Base-by-base conservation (phyloP, 2,888 invertebrate genomes). In the Esperia sulphurella region DNA sequence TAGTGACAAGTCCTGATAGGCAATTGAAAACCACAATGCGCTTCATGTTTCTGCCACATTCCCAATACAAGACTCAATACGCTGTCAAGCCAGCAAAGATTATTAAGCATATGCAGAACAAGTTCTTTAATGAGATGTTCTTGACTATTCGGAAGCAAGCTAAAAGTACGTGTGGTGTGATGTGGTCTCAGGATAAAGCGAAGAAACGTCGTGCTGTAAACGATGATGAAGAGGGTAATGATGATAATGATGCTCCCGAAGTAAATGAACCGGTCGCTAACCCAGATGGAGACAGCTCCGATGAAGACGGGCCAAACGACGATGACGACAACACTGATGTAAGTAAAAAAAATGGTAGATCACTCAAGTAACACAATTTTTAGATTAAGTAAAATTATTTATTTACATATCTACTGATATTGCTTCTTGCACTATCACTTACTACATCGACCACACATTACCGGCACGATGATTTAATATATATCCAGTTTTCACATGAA, bases 1-100 rank as follows among this genome's bases (percentile, higher is more conserved):
- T 96, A 50, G 88, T 91, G 0, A 75, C 92, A 0, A 56, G 63
- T 0, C 92, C 93, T 0, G 66, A 84, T 1, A 88, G 93, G 46
- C 86, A 89, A 45, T 81, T 95, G 53, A 87, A 91, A 43, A 96
- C 95, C 56, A 91, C 90, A 0, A 75, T 98, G 58, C 91, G 85
- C 8, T 94, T 97, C 57, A 79, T 92, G 28, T 97, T 96, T 71
- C 84, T 98, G 46, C 95, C 96, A 0, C 84, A 93, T 39, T 85
- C 92, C 14, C 92, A 92, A 31, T 98, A 98, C 71, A 93, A 94
- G 62, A 90, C 92, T 1, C 92, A 94, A 45, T 95, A 94, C 61
- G 86, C 91, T 44, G 91, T 97, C 1, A 93, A 92, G 45, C 95
- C 97, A 0, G 83, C 90, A 38, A 82, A 91, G 44, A 91, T 97